Conservation (phyloP, 2,888 invertebrate species). For the Polydrusus pterygomalis region DNA sequence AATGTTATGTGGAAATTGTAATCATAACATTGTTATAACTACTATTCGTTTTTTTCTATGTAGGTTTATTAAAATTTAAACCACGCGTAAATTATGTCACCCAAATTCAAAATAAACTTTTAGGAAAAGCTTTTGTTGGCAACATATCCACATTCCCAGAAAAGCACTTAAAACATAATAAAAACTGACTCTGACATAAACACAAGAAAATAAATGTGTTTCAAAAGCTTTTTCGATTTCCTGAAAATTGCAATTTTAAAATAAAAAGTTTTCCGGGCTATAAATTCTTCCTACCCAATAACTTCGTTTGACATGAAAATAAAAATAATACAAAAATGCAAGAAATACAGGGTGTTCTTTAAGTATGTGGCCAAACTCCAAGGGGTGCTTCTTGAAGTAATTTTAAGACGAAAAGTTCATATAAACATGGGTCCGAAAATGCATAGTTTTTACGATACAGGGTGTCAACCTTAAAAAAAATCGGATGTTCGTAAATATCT, state of each 20-base stretch:
- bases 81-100: neutral
- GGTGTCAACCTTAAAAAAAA: too few species aligned
- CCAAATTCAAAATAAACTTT: neutral
- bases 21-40: too few species aligned
- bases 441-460: too few species aligned
- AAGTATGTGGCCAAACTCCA: too few species aligned
- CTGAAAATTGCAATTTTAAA: neutral
- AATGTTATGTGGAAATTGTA: too few species aligned
- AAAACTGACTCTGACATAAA: neutral
- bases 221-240: conserved; percentile 1
- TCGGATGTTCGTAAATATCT: too few species aligned
- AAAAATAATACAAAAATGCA: neutral
- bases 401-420: too few species aligned
- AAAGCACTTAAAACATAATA: conserved; percentile 7
- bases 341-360: too few species aligned
- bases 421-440: too few species aligned
- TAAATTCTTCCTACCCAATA: neutral
- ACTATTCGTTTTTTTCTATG: neutral
- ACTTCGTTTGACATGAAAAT: neutral
- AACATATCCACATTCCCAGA: neutral
- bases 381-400: too few species aligned
- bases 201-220: neutral
- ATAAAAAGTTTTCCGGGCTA: neutral
- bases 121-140: neutral
- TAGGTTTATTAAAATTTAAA: neutral